Conservation (phyloP, 2,888 invertebrate species). For the Epirrita christyi region DNA sequence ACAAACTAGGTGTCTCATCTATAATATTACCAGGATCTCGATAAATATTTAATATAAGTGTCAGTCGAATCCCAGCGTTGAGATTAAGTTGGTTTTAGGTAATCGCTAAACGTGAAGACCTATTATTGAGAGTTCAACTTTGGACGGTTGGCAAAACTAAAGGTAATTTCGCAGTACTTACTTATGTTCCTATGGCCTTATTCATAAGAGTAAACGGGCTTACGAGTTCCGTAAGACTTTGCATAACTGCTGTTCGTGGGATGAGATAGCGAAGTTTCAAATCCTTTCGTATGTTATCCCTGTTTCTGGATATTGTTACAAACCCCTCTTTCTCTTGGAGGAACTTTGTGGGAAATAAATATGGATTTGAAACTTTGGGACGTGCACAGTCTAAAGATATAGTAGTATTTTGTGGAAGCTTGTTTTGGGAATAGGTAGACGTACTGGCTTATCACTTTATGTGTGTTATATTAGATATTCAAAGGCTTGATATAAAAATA, state of each 20-base stretch:
- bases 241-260: slow-evolving; percentile 43
- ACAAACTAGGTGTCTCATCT: too few relatives aligned
- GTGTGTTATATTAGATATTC: neutral
- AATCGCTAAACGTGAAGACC: neutral
- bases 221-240: slow-evolving; percentile 36
- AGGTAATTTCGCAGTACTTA: too few relatives aligned
- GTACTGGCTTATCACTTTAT: too few relatives aligned
- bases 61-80: too few relatives aligned
- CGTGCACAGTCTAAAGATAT: slow-evolving; percentile 7
- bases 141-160: too few relatives aligned
- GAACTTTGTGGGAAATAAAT: slow-evolving; percentile 33
- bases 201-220: slow-evolving; percentile 42
- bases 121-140: neutral
- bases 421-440: neutral
- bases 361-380: slow-evolving; percentile 30
- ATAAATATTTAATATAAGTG: too few relatives aligned
- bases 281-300: slow-evolving; percentile 42
- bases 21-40: too few relatives aligned
- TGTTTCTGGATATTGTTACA: slow-evolving; percentile 39
- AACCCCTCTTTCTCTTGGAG: slow-evolving; percentile 29
- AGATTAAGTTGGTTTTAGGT: too few relatives aligned
- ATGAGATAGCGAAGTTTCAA: slow-evolving; percentile 52
- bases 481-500: neutral
- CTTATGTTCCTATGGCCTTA: neutral
- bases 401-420: slow-evolving; percentile 1